These are phyloP conservation scores for Trissoscelio sp. DNA, from an alignment of 2,888 invertebrate species.

Conservation along the genomic window DNA sequence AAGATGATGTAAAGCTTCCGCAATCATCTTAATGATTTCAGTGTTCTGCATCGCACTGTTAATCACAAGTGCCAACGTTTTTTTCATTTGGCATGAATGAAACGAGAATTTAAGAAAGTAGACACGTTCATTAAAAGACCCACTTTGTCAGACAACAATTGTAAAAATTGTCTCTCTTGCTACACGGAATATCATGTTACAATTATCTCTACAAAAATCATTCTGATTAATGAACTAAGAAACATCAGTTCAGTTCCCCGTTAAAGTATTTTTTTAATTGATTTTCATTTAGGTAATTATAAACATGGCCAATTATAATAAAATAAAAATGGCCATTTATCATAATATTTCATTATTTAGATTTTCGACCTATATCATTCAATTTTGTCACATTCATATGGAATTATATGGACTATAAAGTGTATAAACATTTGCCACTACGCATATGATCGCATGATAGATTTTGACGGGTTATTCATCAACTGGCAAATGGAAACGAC, in stretches of 20 bases:
- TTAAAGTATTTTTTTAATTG: constrained; percentile 3
- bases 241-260: too few species aligned
- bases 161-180: too few species aligned
- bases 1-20: constrained; percentile 66
- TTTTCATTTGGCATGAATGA: constrained; percentile 32
- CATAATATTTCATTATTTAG: constrained; percentile 31
- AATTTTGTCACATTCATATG: constrained; percentile 19
- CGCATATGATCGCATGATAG: constrained; percentile 19
- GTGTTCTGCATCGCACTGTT: constrained; percentile 45
- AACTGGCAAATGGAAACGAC: neutral
- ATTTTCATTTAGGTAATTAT: neutral
- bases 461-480: constrained; percentile 46
- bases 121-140: constrained; percentile 22
- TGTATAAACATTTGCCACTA: constrained; percentile 7
- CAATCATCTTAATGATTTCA: constrained; percentile 64
- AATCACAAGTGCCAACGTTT: constrained; percentile 42
- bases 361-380: neutral
- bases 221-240: too few species aligned
- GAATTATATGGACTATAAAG: constrained; percentile 23
- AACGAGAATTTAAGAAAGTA: constrained; percentile 36
- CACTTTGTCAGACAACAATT: too few species aligned
- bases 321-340: constrained; percentile 29
- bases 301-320: neutral
- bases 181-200: too few species aligned
- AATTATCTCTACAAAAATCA: too few species aligned